A percentile compares a stretch with the other conserved stretches of the same genome.
These are phyloP conservation scores for Panthera leo DNA, from an alignment of 2,113 vertebrate species.

Conservation along the genomic window DNA sequence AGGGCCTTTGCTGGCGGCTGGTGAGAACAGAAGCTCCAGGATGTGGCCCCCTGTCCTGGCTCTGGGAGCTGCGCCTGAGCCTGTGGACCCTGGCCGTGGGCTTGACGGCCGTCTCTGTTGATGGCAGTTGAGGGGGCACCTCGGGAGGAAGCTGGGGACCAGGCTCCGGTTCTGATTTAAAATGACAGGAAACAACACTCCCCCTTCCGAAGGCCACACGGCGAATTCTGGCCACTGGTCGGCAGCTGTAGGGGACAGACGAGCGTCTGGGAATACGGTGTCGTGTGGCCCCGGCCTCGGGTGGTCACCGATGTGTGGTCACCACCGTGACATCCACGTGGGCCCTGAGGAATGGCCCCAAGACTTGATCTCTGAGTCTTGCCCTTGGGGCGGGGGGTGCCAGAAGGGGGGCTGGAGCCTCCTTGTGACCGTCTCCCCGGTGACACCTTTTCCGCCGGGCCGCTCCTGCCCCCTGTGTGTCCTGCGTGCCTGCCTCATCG, in stretches of 20 bases:
- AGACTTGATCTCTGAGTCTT: not conserved
- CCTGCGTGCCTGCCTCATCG: fast-evolving
- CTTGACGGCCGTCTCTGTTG: fast-evolving
- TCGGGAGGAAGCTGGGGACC: not conserved
- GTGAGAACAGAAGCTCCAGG: fast-evolving
- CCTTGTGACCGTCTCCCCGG: not conserved
- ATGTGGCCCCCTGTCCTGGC: fast-evolving
- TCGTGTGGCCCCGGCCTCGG: fast-evolving
- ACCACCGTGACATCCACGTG: not conserved
- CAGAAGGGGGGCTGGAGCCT: not conserved
- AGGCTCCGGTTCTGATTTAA: not conserved
- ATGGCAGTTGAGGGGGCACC: too few relatives aligned
- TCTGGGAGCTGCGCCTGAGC: not conserved
- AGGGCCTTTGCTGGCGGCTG: fast-evolving
- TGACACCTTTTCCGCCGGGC: not conserved
- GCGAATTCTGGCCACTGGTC: fast-evolving
- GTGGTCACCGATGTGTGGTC: fast-evolving
- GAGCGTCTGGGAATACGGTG: fast-evolving
- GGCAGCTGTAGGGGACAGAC: not conserved
- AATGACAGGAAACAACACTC: not conserved
- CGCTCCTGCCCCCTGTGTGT: too few relatives aligned
- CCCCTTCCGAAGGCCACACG: not conserved
- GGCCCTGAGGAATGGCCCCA: fast-evolving
- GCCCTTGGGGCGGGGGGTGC: too few relatives aligned
- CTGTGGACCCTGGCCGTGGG: not conserved